Base-by-base conservation (phyloP, 2,888 invertebrate species). In the Thumatha senex region DNA sequence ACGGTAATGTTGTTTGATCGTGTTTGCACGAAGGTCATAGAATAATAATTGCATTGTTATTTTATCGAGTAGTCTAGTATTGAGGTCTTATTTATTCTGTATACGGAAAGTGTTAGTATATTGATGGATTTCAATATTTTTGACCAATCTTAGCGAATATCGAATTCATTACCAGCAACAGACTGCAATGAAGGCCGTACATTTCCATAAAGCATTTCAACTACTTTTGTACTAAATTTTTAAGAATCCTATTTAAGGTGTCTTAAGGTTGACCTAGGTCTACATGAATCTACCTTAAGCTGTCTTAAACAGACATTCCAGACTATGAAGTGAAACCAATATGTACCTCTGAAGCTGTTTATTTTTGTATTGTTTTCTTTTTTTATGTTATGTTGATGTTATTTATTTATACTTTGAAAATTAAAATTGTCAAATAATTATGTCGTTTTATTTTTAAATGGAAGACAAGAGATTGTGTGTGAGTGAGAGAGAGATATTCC, bases 271-370 rank as follows among this genome's bases (percentile, higher is more conserved):
- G 34, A 41, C 46, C 44, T 24, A 40, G 46, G 46, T 40, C 30
- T 8, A n/a, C 44, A 29, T 10, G n/a, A n/a, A n/a, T 13, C 31
- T 44, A 51, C 57, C 63, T 68, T 58, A 52, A 61, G 72, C 63
- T 70, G 67, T 68, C 72, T 76, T 74, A 68, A 72, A 60, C 63
- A 70, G 75, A 71, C 82, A 82, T 82, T 82, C 80, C 80, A 76
- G 51, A 49, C 56, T n/a, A n/a, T n/a, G n/a, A 56, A 24, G 5
- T 24, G 3, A 24, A 24, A 24, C 5, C 18, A 38, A 30, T 13
- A 45, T 14, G 24, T 13, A 56, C 51, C 46, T 56, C 50, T 54
- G 55, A 51, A 46, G 5, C 58, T 59, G 15, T 54, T 48, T 54
- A 56, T 56, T 68, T 65, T 64, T 56, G 39, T 52, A 55, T 52